Conservation (phyloP, 2,113 vertebrate genomes). For the Phylloscopus whistleri region DNA sequence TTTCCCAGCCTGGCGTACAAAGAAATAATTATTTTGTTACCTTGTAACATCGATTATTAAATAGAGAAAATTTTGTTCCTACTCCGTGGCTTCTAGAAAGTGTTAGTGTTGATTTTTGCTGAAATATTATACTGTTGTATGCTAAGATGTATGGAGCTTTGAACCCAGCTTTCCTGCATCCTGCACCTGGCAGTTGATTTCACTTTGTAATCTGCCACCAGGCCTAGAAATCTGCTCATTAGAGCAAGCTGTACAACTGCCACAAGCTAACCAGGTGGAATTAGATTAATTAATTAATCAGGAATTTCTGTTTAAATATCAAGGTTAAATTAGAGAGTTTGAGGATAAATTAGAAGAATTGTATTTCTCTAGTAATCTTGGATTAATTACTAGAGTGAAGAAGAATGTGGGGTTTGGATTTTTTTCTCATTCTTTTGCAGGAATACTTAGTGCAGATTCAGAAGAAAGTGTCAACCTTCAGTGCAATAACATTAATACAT, state of each 20-base stretch:
- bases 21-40: not conserved
- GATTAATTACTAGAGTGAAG: not conserved
- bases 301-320: not conserved
- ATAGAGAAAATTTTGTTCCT: not conserved
- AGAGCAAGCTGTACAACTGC: not conserved
- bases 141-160: not conserved
- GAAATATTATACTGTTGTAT: slow-evolving; percentile 27
- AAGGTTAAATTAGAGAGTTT: not conserved
- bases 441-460: not conserved
- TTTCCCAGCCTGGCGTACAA: not conserved
- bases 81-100: not conserved
- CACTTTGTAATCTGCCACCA: not conserved
- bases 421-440: not conserved
- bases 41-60: not conserved
- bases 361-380: not conserved
- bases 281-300: not conserved
- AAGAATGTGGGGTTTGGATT: not conserved
- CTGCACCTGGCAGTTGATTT: not conserved
- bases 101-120: not conserved
- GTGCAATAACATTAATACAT: not conserved
- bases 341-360: not conserved
- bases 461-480: not conserved
- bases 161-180: not conserved
- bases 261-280: not conserved
- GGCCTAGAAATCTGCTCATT: not conserved